Evolutionary conservation across 2,888 invertebrate species (phyloP).

Genomic region (Xestia sexstrigata): DNA sequence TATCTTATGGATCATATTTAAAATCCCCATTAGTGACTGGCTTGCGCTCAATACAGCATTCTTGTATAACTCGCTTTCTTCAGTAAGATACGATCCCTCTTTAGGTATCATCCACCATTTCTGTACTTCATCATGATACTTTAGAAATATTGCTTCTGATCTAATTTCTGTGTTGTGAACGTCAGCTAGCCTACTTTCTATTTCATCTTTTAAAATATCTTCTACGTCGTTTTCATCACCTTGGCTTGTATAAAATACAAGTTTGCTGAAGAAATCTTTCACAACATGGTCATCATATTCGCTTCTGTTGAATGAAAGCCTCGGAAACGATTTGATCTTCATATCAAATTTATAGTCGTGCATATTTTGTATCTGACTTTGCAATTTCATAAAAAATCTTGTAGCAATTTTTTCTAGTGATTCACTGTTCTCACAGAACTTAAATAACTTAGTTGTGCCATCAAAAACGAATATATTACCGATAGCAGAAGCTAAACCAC

Average conservation of each 20-base stretch:
- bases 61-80: constrained; percentile 14
- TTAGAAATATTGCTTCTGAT: constrained; percentile 36
- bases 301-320: constrained; percentile 7
- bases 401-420: constrained; percentile 3
- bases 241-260: constrained; percentile 28
- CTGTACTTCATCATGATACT: constrained; percentile 47
- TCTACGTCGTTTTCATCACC: constrained; percentile 19
- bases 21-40: not conserved
- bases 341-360: constrained; percentile 22
- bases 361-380: constrained; percentile 8
- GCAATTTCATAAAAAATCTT: constrained; percentile 1
- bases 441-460: not conserved
- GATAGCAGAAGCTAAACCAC: constrained; percentile 38
- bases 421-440: constrained; percentile 5
- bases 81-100: constrained; percentile 34
- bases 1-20: constrained; percentile 22
- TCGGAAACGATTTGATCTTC: constrained; percentile 20
- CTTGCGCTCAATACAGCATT: constrained; percentile 4
- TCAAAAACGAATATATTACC: constrained; percentile 41
- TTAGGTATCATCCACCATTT: constrained; percentile 47
- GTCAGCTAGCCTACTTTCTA: not conserved
- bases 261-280: constrained; percentile 22
- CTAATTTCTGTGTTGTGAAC: not conserved
- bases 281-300: constrained; percentile 18
- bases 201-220: constrained; percentile 22